Percentiles rank a stretch among this genome's conserved stretches.
These are phyloP conservation scores for Artemia sp. DNA, from an alignment of 2,888 invertebrate genomes.

Conservation along the genomic window DNA sequence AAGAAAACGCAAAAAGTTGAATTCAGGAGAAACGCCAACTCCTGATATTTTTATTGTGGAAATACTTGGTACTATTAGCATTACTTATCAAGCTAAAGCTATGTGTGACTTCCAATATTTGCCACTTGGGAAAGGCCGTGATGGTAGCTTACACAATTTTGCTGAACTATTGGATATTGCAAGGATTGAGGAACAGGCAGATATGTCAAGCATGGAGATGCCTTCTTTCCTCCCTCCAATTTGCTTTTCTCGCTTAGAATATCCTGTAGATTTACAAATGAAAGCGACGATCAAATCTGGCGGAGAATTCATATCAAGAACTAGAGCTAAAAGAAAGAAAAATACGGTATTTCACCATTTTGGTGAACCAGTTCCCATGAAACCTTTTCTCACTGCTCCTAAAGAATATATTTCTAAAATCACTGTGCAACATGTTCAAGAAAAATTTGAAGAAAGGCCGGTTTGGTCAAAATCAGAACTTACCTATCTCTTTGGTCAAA, in stretches of 20 bases:
- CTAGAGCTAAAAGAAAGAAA: conserved; percentile 39
- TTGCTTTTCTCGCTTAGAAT: conserved; percentile 58
- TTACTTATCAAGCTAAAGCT: conserved; percentile 40
- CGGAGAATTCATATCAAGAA: conserved; percentile 37
- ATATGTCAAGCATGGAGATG: conserved; percentile 42
- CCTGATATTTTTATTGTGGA: conserved; percentile 15
- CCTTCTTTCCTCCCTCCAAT: conserved; percentile 56
- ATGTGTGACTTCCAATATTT: conserved; percentile 83
- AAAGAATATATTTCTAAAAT: conserved; percentile 33
- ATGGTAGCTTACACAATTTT: not conserved
- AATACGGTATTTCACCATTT: conserved; percentile 46
- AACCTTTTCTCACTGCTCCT: conserved; percentile 40
- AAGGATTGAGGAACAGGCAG: conserved; percentile 27
- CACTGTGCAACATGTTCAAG: conserved; percentile 25
- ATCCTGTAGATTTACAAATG: conserved; percentile 31
- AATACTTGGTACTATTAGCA: conserved; percentile 32
- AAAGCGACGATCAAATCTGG: conserved; percentile 25
- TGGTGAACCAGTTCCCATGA: conserved; percentile 44
- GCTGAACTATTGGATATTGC: conserved; percentile 25
- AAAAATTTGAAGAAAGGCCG: conserved; percentile 58
- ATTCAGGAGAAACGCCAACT: conserved; percentile 22
- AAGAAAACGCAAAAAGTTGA: conserved; percentile 37
- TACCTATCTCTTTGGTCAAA: conserved; percentile 44
- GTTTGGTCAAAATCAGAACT: conserved; percentile 73
- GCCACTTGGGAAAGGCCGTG: conserved; percentile 45